Evolutionary conservation across 2,113 vertebrate species (phyloP), one percentile per base, ranked within the genome.

Genomic region (Numida meleagris): DNA sequence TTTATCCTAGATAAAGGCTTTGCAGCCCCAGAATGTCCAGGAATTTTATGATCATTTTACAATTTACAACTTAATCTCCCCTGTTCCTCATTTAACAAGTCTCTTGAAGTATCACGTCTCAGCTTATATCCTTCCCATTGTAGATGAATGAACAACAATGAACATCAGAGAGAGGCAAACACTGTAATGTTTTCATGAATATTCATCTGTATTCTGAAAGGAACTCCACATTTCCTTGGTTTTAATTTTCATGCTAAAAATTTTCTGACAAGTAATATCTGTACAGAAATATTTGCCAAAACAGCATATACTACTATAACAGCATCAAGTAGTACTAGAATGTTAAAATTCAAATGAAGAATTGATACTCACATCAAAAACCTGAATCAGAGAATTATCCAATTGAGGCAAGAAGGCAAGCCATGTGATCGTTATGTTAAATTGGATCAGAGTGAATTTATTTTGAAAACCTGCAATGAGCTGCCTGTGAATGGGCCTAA

Each of bases 131-230:
- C 72, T 94, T 96, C 86, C 75, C 87, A 62, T 18, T 81, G 0
- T 45, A 93, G 82, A 96, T 95, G 95, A 96, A 80, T 79, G 87
- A 95, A 53, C 34, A 81, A 51, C 75, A 68, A 68, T 87, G 70
- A 94, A 89, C 93, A 95, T 93, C 93, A 94, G 93, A 96, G 88
- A 63, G 59, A 87, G 58, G 74, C 68, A 96, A 94, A 90, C 68
- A 82, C 86, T 88, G 81, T 67, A 86, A 89, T 42, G 19, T 14
- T 90, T 83, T 85, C 89, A 95, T 93, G 94, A 94, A 93, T 96
- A 96, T 96, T 95, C 94, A 95, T 96, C 58, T 79, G 36, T 86
- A 71, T 76, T 94, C 95, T 95, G 76, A 96, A 95, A 88, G 72
- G 82, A 92, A 74, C 34, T 86, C 89, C 94, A 86, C 55, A 29